Percentiles rank a stretch among this genome's conserved stretches.
These are phyloP conservation scores for Medauroidea extradentata DNA, from an alignment of 1,140 invertebrate genomes.

Conservation along the genomic window DNA sequence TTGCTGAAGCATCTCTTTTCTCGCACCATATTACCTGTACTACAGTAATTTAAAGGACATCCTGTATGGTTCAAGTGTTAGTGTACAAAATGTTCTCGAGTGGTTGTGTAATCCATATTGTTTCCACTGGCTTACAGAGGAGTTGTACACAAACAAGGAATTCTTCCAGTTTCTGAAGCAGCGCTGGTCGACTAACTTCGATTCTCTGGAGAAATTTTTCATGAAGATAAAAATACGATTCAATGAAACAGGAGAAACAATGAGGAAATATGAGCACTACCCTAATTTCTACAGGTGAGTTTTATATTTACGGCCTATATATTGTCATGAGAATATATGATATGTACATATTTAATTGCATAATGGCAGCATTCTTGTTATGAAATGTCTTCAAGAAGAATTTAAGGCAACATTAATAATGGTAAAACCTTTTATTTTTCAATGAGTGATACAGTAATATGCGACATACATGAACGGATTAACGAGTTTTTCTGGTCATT, in stretches of 20 bases:
- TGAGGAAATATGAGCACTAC: conserved; percentile 84
- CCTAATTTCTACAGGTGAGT: conserved; percentile 75
- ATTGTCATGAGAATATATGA: not conserved
- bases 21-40: not conserved
- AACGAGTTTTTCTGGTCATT: too few species aligned
- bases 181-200: conserved; percentile 91
- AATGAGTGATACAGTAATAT: too few species aligned
- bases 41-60: not conserved
- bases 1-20: not conserved
- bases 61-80: not conserved
- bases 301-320: too few species aligned
- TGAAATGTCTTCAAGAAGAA: too few species aligned
- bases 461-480: too few species aligned
- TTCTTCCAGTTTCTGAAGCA: conserved; percentile 88
- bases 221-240: conserved; percentile 90
- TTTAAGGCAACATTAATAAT: too few species aligned
- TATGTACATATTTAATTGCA: not conserved
- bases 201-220: conserved; percentile 85
- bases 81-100: not conserved
- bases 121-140: conserved; percentile 50
- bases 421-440: too few species aligned
- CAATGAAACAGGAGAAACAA: conserved; percentile 77
- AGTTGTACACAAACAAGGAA: conserved; percentile 76
- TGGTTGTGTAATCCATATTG: conserved; percentile 8
- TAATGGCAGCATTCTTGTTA: too few species aligned